Evolutionary conservation across 2,888 invertebrate species (phyloP), one percentile per base, ranked within the genome.

Genomic region (Apoda limacodes): DNA sequence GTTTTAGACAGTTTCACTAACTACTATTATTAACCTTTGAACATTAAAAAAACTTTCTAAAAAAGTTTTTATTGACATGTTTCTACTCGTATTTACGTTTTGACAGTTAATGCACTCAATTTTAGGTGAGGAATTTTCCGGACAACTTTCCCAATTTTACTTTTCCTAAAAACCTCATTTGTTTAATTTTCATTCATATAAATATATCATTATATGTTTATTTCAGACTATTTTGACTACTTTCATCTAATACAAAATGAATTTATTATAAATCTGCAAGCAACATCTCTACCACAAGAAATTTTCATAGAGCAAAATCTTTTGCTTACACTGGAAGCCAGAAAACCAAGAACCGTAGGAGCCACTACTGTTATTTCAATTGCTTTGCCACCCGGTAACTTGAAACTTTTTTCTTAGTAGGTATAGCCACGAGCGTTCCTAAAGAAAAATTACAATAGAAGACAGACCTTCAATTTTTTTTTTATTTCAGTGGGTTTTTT

Each of bases 281-380:
- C 46, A 9, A 38, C 46, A 1, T 39, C 34, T n/a, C 43, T 72
- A 25, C 65, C 71, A 1, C 38, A 52, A 3, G 55, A 60, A 37
- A 29, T 65, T 4, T 52, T 56, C 24, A 42, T 31, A 25, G 46
- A 43, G 32, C 48, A 50, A 25, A 52, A 43, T 4, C 44, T 72
- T 9, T 29, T 61, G 2, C 46, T 74, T 21, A 45, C 55, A 7
- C 32, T 72, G 32, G 41, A 41, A 20, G 72, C 65, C 1, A 44
- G 43, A 1, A 69, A 67, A 35, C 55, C 58, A 13, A 55, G 67
- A 37, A 68, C 69, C 9, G 61, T 69, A 1, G 68, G 67, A 10
- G 70, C 65, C 4, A 58, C 38, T 19, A 51, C 72, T 23, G 54
- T 54, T 9, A 45, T 74, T 7, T 42, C 59, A 26, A 55, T 74